phyloP scores from a whole-genome alignment of 1,140 invertebrate genomes.

The Eueides isabella region DNA sequence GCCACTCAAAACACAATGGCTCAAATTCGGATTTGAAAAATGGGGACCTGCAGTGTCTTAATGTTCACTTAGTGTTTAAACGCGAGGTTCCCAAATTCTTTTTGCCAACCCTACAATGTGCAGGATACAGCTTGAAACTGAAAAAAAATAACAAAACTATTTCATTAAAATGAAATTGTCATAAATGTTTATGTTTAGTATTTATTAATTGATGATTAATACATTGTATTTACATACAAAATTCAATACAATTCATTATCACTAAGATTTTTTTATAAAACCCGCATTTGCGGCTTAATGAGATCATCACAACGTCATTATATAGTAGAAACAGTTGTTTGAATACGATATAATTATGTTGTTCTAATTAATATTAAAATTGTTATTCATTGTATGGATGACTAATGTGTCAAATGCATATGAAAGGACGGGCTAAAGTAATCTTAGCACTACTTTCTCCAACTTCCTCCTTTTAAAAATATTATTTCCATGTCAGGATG shows the following conservation, averaged over 20 bases:
- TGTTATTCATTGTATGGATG: background rate
- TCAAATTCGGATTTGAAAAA: too few relatives aligned
- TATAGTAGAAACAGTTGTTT: background rate
- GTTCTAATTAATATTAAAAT: background rate
- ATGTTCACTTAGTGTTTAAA: too few relatives aligned
- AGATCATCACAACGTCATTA: slow-evolving; percentile 22
- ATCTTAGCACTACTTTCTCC: background rate
- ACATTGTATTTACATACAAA: background rate
- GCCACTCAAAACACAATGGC: too few relatives aligned
- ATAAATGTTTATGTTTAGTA: background rate
- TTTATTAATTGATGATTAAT: background rate
- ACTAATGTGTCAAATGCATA: background rate
- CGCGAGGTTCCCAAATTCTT: too few relatives aligned
- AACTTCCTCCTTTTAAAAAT: background rate
- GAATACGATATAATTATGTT: background rate
- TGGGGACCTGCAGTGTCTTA: too few relatives aligned
- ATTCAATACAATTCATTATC: background rate
- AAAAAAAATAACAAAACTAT: too few relatives aligned
- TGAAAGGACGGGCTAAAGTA: background rate
- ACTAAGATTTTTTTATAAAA: background rate
- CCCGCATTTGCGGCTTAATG: slow-evolving; percentile 16
- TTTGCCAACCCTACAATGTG: too few relatives aligned
- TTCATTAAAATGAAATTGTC: background rate
- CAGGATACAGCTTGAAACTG: too few relatives aligned
- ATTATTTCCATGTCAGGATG: background rate